These are phyloP conservation scores for Hydrozoanthus tunicans DNA, from an alignment of 64 coral and sea anemone species.

Conservation along the genomic window DNA sequence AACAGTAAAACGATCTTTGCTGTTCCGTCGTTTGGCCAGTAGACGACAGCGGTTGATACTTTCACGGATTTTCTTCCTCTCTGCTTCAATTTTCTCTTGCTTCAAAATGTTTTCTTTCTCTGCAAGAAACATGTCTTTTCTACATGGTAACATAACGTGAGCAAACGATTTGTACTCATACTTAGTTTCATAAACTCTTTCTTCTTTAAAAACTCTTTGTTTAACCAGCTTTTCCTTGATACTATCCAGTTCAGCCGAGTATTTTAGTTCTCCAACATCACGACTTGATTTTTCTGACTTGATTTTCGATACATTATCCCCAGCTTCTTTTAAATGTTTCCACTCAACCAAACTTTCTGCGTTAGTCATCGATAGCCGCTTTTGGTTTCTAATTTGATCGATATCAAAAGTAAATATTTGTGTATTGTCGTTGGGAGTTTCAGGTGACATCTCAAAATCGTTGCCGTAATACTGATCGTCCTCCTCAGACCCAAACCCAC, in stretches of 20 bases:
- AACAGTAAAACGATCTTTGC: conserved; percentile 77
- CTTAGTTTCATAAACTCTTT: conserved; percentile 59
- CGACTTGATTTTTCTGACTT: conserved; percentile 6
- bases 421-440: conserved; percentile 6
- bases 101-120: conserved; percentile 83
- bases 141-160: conserved; percentile 24
- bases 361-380: background rate
- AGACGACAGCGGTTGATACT: conserved; percentile 80
- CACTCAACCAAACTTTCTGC: conserved; percentile 6
- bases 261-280: conserved; percentile 24
- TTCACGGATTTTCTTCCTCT: conserved; percentile 83
- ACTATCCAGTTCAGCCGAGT: background rate
- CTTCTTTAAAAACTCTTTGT: conserved; percentile 5
- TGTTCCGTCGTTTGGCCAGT: conserved; percentile 78
- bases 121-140: conserved; percentile 50
- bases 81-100: conserved; percentile 66
- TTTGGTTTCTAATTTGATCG: conserved; percentile 2
- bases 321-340: conserved; percentile 17
- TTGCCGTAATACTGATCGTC: background rate
- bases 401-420: conserved; percentile 21
- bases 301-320: background rate
- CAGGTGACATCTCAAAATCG: background rate
- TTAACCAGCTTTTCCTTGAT: conserved; percentile 10
- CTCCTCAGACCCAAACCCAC: conserved; percentile 36
- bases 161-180: conserved; percentile 53